Evolutionary conservation across 2,113 vertebrate genomes (phyloP).

Genomic region (Miniopterus natalensis): DNA sequence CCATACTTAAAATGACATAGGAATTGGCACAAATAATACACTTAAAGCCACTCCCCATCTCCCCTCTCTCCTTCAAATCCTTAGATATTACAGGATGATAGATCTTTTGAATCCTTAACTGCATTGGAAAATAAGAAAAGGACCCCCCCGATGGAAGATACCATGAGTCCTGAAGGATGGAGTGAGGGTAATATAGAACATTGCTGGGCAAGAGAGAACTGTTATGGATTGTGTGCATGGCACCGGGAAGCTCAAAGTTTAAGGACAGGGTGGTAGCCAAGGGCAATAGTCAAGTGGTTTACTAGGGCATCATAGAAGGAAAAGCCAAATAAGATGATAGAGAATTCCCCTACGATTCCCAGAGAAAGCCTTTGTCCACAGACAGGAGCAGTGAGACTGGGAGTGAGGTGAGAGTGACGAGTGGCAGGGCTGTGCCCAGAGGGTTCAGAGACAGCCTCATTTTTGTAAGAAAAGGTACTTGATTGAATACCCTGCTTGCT

Average conservation of each 20-base stretch:
- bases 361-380: not conserved
- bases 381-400: not conserved
- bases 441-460: not conserved
- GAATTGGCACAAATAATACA: not conserved
- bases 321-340: not conserved
- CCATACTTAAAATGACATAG: slow-evolving; percentile 1
- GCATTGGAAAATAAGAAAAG: slow-evolving; percentile 6
- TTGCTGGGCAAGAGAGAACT: not conserved
- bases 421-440: not conserved
- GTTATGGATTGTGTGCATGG: not conserved
- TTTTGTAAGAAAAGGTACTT: not conserved
- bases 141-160: not conserved
- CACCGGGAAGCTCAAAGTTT: not conserved
- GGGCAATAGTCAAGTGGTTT: not conserved
- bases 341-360: not conserved
- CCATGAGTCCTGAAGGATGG: not conserved
- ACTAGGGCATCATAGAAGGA: not conserved
- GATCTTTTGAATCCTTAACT: not conserved
- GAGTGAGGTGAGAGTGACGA: not conserved
- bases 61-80: not conserved
- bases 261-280: not conserved
- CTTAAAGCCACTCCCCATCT: not conserved
- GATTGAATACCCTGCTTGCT: not conserved
- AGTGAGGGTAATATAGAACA: not conserved
- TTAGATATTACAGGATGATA: slow-evolving; percentile 17